phyloP scores from a whole-genome alignment of 1,140 invertebrate genomes.

The Gonioctena quinquepunctata region DNA sequence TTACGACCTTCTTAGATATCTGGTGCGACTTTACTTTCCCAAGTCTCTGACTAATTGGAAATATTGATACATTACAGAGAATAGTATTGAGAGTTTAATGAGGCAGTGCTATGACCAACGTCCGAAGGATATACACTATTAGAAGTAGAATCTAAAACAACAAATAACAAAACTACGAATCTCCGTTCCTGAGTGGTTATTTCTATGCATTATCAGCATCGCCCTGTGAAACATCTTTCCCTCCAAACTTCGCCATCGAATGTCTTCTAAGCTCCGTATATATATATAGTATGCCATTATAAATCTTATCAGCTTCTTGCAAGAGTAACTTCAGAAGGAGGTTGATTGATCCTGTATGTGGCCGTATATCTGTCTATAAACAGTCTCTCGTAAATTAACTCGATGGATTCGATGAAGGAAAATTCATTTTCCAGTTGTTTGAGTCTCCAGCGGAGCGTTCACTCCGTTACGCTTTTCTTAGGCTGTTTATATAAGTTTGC shows the following conservation, averaged over 20 bases:
- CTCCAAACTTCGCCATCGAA: neutral
- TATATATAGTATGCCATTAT: conserved; percentile 39
- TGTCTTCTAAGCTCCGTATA: conserved; percentile 20
- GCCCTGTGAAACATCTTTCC: neutral
- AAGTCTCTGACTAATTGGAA: too few species aligned
- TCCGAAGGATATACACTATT: too few species aligned
- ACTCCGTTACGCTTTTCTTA: conserved; percentile 39
- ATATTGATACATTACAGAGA: too few species aligned
- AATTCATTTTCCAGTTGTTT: conserved; percentile 58
- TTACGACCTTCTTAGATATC: too few species aligned
- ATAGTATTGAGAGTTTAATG: too few species aligned
- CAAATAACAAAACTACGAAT: too few species aligned
- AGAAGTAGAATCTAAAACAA: too few species aligned
- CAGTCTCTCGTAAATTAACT: conserved; percentile 56
- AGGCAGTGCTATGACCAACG: too few species aligned
- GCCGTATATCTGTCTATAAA: conserved; percentile 55
- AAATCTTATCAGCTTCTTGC: conserved; percentile 56
- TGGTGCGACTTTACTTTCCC: too few species aligned
- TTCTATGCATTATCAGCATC: too few species aligned
- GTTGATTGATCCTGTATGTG: conserved; percentile 51
- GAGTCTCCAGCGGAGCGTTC: conserved; percentile 47
- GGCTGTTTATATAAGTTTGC: conserved; percentile 39
- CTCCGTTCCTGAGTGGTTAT: too few species aligned
- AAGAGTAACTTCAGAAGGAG: conserved; percentile 48
- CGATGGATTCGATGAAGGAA: conserved; percentile 56